A percentile compares a stretch with the other conserved stretches of the same genome.
phyloP scores from a whole-genome alignment of 2,888 invertebrate genomes.

The Eristalis intricaria region DNA sequence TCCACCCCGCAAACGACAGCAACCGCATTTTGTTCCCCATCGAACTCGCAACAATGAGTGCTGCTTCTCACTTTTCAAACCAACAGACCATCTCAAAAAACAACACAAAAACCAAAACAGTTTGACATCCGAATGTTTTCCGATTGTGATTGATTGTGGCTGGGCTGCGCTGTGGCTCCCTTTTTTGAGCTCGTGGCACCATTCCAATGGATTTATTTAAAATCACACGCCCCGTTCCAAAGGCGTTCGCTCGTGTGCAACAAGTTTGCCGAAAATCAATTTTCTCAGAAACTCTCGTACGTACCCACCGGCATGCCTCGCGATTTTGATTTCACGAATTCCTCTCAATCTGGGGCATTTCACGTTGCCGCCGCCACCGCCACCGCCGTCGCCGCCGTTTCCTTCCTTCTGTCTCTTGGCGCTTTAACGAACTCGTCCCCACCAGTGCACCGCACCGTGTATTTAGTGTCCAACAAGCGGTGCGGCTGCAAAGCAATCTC shows the following conservation, averaged over 20 bases:
- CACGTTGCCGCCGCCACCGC: neutral
- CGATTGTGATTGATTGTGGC: neutral
- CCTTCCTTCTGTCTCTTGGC: neutral
- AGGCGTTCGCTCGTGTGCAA: neutral
- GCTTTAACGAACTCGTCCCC: neutral
- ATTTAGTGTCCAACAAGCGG: conserved; percentile 12
- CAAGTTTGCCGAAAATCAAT: neutral
- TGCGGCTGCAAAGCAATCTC: neutral
- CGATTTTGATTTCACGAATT: conserved; percentile 38
- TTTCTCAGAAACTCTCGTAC: neutral
- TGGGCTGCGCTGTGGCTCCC: no score
- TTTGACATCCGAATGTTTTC: neutral
- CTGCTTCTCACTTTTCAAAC: neutral
- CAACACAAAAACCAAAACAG: neutral
- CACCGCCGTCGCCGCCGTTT: neutral
- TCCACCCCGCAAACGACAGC: no score
- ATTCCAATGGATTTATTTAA: conserved; percentile 1
- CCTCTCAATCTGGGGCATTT: conserved; percentile 36
- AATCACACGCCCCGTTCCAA: neutral
- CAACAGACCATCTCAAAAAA: neutral
- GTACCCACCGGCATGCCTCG: neutral
- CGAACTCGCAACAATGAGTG: no score
- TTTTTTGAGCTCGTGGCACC: neutral
- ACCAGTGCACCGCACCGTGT: conserved; percentile 4
- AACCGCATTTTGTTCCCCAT: neutral